Evolutionary conservation across 30 jellyfish, hydroid and myxozoan species (phyloP).

Genomic region (Aurelia sp.): DNA sequence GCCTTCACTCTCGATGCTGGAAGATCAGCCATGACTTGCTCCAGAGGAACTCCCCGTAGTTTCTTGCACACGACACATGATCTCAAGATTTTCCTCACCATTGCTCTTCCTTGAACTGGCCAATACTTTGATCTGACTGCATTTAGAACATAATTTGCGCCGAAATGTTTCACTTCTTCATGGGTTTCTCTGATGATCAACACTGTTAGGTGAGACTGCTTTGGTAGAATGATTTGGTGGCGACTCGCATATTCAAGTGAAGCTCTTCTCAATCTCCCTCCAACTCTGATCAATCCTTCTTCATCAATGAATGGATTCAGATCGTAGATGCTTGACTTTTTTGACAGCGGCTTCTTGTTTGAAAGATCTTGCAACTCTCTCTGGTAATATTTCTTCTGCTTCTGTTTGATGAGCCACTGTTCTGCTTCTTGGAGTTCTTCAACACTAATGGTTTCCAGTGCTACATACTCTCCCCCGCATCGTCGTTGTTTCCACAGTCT

Average conservation of each 20-base stretch:
- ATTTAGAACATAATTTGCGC: slow-evolving; percentile 35
- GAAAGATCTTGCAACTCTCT: slow-evolving; percentile 46
- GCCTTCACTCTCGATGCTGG: slow-evolving; percentile 45
- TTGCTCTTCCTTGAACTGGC: slow-evolving; percentile 43
- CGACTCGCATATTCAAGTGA: slow-evolving; percentile 21
- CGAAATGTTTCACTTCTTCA: slow-evolving; percentile 30
- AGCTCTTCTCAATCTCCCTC: slow-evolving; percentile 58
- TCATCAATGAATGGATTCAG: slow-evolving; percentile 56
- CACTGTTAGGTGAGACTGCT: slow-evolving; percentile 20
- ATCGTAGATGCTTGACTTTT: slow-evolving; percentile 5
- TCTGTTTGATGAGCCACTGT: slow-evolving; percentile 48
- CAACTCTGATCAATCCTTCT: slow-evolving; percentile 61
- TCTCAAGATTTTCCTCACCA: slow-evolving; percentile 21
- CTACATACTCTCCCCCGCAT: slow-evolving; percentile 16
- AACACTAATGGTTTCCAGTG: slow-evolving; percentile 18
- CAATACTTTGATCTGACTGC: slow-evolving; percentile 48
- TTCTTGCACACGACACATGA: slow-evolving; percentile 47
- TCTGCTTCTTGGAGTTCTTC: slow-evolving; percentile 59
- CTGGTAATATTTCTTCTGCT: slow-evolving; percentile 41
- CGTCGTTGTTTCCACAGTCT: slow-evolving; percentile 27
- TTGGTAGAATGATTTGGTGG: slow-evolving; percentile 52
- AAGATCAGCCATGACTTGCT: slow-evolving; percentile 10
- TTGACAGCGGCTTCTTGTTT: slow-evolving; percentile 47
- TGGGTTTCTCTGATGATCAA: slow-evolving; percentile 45
- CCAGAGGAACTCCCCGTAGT: slow-evolving; percentile 24